Evolutionary conservation across 2,113 vertebrate genomes (phyloP).

Genomic region (Pygoscelis adeliae): DNA sequence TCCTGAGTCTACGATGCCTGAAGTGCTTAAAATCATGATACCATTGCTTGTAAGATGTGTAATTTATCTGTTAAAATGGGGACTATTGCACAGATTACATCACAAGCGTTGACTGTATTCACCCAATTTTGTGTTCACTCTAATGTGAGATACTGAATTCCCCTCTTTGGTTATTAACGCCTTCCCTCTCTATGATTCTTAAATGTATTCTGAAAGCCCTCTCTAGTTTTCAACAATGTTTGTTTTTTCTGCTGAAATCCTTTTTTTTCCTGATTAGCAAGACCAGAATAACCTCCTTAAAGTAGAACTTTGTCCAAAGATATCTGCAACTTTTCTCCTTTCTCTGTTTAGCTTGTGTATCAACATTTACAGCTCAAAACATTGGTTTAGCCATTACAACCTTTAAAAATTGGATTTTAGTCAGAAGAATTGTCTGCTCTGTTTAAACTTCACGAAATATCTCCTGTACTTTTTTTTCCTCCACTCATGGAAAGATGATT

Average conservation of each 20-base stretch:
- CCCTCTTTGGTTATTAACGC: not conserved
- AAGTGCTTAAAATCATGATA: not conserved
- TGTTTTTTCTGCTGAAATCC: slow-evolving; percentile 6
- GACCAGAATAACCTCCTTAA: not conserved
- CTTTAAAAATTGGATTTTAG: not conserved
- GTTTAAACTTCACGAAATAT: not conserved
- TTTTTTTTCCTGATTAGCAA: slow-evolving; percentile 18
- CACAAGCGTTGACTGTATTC: not conserved
- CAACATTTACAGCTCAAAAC: not conserved
- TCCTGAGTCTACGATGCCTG: not conserved
- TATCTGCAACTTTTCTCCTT: not conserved
- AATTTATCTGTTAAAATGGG: not conserved
- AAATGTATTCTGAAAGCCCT: not conserved
- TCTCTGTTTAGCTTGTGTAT: not conserved
- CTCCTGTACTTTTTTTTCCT: not conserved
- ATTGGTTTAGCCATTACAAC: not conserved
- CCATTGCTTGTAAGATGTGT: not conserved
- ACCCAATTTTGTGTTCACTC: not conserved
- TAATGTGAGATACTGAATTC: not conserved
- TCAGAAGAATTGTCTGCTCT: not conserved
- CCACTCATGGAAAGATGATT: not conserved
- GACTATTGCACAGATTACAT: not conserved
- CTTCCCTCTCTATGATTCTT: not conserved
- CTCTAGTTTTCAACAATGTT: not conserved
- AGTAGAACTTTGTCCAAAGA: slow-evolving; percentile 28